Evolutionary conservation across 1,140 invertebrate genomes (phyloP), one percentile per base, ranked within the genome.

Genomic region (Chironomus striatipennis): DNA sequence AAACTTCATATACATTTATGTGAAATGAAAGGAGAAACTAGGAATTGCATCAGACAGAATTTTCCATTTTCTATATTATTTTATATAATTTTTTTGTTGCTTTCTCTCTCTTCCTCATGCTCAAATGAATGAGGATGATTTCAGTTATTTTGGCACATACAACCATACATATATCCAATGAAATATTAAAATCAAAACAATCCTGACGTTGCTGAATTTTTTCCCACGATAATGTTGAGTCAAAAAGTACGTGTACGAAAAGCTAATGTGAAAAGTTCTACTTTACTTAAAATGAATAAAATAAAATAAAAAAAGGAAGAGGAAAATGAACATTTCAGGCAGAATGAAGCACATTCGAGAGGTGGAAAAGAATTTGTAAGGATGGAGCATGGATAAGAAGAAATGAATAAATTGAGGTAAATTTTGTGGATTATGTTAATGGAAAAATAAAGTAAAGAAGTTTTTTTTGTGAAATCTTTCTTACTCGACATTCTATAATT

Each of bases 231-330:
- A 57, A 57, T n/a, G 47, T 57, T 57, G 47, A 57, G 47, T 57
- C 47, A 57, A 57, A 57, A 57, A 57, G 47, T 57, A 57, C 47
- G 47, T 57, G 47, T 10, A 57, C 12, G 47, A 57, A 57, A 57
- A 57, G 47, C 47, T 57, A 57, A 57, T 57, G 47, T 57, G 47
- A 57, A 57, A 57, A 57, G 47, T 57, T 57, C 47, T 57, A 57
- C 47, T 57, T 57, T 57, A 57, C 10, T 57, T n/a, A 57, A 57
- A 47, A 15, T 47, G 43, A 47, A 47, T 12, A 47, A 47, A 47
- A 9, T 12, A 9, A 47, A 47, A 47, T 15, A 47, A 8, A 43
- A 8, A 57, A n/a, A 57, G 47, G n/a, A 57, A 57, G n/a, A n/a
- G 47, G 47, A 57, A 34, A 34, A 57, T 57, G 47, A 57, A 5